Evolutionary conservation across 2,888 invertebrate genomes (phyloP).

Genomic region (Acleris sparsana): DNA sequence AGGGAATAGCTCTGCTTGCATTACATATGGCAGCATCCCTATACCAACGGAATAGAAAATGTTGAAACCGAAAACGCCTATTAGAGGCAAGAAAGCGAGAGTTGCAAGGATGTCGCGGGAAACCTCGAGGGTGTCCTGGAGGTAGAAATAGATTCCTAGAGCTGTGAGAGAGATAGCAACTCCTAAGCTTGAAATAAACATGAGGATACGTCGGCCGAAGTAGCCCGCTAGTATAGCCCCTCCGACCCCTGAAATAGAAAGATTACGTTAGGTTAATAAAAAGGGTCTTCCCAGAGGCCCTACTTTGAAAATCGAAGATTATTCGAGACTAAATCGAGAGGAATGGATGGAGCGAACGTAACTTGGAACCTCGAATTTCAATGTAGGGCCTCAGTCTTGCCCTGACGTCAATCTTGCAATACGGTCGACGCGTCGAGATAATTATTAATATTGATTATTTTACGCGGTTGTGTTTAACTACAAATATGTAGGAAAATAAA

Average conservation of each 20-base stretch:
- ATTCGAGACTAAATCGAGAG: too few species aligned
- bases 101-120: slow-evolving; percentile 59
- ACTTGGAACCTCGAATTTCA: too few species aligned
- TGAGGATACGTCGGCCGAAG: slow-evolving; percentile 80
- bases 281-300: too few species aligned
- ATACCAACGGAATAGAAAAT: slow-evolving; percentile 84
- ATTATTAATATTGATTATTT: too few species aligned
- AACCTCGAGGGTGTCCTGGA: slow-evolving; percentile 70
- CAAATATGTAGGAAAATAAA: too few species aligned
- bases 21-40: slow-evolving; percentile 84
- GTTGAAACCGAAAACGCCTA: slow-evolving; percentile 83
- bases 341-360: too few species aligned
- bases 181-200: slow-evolving; percentile 80
- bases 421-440: too few species aligned
- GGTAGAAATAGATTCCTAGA: slow-evolving; percentile 80
- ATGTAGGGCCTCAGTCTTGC: too few species aligned
- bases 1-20: slow-evolving; percentile 86
- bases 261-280: neutral
- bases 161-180: slow-evolving; percentile 78
- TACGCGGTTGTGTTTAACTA: too few species aligned
- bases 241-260: slow-evolving; percentile 64
- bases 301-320: too few species aligned
- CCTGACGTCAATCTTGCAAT: too few species aligned
- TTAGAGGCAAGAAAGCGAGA: slow-evolving; percentile 78
- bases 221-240: slow-evolving; percentile 81